Evolutionary conservation across 2,888 invertebrate genomes (phyloP), one percentile per base, ranked within the genome.

Genomic region (Cheilosia impressa): DNA sequence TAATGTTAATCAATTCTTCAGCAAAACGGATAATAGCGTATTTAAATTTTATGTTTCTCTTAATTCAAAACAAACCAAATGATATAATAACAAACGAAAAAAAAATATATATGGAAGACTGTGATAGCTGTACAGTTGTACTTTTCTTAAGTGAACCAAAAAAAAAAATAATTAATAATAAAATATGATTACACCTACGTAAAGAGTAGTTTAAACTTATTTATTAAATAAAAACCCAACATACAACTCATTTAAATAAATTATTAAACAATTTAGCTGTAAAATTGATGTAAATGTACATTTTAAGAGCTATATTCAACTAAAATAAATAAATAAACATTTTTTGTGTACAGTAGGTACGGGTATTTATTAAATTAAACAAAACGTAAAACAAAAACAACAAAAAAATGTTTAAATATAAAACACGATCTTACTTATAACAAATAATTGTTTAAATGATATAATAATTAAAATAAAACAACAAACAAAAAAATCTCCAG

Each of bases 41-140:
- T 31, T 41, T 19, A 71, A n/a, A 15, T 47, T n/a, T 53, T 77
- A 52, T 45, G 34, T 60, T 72, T 73, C 31, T 65, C 63, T 80
- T 60, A 78, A 43, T 55, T 75, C 38, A 22, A 58, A 50, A 71
- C 43, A 45, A 82, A 76, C 27, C 4, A 41, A 31, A 73, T 62
- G 55, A 55, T 69, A 78, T 19, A 52, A 58, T 53, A 52, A 50
- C 27, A 87, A 69, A 50, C 15, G 17, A 78, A 81, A 58, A 63
- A 66, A 79, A 63, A 76, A 65, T 69, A 79, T 75, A 77, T 76
- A 84, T 87, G 91, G 91, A 91, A 91, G 91, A 92, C 92, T 92
- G 92, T 92, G 92, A 92, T 92, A 92, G 91, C 90, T 91, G 91
- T 88, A 88, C 88, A 88, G 87, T 87, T 87, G 85, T 87, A 81